These are phyloP conservation scores for Ophion obscuratus DNA, from an alignment of 2,888 invertebrate species.

Conservation along the genomic window DNA sequence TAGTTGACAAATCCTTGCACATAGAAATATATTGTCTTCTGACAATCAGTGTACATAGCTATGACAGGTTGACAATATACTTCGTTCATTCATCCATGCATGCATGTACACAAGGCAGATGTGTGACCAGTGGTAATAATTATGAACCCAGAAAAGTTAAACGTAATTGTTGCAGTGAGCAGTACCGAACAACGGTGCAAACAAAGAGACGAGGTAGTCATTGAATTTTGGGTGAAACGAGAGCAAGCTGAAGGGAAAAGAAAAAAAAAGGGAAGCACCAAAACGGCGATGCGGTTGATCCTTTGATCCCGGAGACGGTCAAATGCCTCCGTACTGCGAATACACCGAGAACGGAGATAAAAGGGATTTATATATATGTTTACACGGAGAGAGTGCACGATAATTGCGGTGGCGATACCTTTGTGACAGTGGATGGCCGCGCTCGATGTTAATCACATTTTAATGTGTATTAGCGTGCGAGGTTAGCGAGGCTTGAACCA, in stretches of 20 bases:
- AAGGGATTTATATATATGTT: slow-evolving; percentile 32
- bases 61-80: no score
- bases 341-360: slow-evolving; percentile 33
- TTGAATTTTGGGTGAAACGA: slow-evolving; percentile 14
- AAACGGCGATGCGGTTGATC: not conserved
- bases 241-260: not conserved
- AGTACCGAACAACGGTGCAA: not conserved
- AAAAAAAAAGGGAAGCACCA: not conserved
- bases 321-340: slow-evolving; percentile 26
- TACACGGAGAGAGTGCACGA: slow-evolving; percentile 46
- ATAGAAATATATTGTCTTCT: no score
- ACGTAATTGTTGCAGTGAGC: not conserved
- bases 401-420: slow-evolving; percentile 61
- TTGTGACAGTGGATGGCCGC: slow-evolving; percentile 53
- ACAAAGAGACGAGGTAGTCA: not conserved
- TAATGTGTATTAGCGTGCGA: slow-evolving; percentile 58
- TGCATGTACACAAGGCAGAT: not conserved
- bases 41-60: no score
- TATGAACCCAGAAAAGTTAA: not conserved
- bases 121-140: not conserved
- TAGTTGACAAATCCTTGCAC: no score
- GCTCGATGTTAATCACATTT: slow-evolving; percentile 56
- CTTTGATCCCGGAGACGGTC: slow-evolving; percentile 46
- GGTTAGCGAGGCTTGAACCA: slow-evolving; percentile 32
- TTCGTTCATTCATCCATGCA: no score